phyloP scores from a whole-genome alignment of 1,140 invertebrate genomes.

The Zaprionus capensis region DNA sequence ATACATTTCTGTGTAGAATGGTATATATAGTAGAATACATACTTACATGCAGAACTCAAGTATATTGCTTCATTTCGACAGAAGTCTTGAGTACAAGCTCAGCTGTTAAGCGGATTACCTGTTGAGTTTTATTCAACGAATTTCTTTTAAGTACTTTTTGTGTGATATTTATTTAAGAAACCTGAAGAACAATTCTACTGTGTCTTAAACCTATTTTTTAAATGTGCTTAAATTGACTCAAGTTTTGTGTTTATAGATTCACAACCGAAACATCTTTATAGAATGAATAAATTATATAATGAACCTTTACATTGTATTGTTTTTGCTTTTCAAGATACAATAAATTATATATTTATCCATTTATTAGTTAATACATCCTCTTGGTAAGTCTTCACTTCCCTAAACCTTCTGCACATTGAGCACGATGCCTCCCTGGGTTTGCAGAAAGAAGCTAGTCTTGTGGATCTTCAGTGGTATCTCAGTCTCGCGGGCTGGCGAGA shows the following conservation, averaged over 20 bases:
- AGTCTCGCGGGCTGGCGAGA: constrained; percentile 76
- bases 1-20: too few species aligned
- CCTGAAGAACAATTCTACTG: background rate
- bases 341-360: background rate
- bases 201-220: background rate
- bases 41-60: background rate
- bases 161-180: background rate
- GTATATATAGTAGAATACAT: too few species aligned
- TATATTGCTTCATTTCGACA: background rate
- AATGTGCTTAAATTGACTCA: too few species aligned
- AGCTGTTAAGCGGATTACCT: background rate
- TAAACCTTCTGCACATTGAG: constrained; percentile 44
- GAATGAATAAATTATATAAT: background rate
- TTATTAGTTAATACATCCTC: background rate
- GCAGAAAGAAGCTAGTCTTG: constrained; percentile 79
- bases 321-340: background rate
- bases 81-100: background rate
- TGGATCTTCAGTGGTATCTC: constrained; percentile 83
- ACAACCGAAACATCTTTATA: background rate
- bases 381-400: background rate
- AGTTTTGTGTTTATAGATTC: too few species aligned
- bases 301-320: background rate
- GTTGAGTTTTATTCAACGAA: background rate
- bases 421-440: constrained; percentile 76
- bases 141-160: background rate